Percentiles rank a stretch among this genome's conserved stretches.
Evolutionary conservation across 2,797 vertebrate species (phyloP).

Genomic region (Austrolebias charrua): DNA sequence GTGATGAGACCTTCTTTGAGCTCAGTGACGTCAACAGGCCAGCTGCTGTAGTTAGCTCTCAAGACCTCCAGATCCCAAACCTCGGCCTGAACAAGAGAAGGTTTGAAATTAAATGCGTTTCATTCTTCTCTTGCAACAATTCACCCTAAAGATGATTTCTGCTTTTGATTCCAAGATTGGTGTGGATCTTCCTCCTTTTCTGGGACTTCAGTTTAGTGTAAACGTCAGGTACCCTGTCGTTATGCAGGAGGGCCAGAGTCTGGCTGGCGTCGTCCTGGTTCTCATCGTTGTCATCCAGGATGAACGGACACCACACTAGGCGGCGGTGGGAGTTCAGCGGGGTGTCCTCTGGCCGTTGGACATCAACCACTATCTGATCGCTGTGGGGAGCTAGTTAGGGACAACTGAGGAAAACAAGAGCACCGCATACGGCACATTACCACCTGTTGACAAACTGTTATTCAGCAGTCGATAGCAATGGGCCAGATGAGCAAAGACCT

Average conservation of each 20-base stretch:
- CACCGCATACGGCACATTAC: no score
- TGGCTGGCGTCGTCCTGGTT: constrained; percentile 90
- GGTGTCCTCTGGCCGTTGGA: constrained; percentile 86
- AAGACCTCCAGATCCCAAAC: constrained; percentile 97
- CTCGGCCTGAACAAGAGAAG: constrained; percentile 83
- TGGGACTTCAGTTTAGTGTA: no score
- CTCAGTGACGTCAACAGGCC: constrained; percentile 87
- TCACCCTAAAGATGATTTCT: no score
- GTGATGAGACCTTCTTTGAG: constrained; percentile 94
- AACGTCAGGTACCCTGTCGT: constrained; percentile 85
- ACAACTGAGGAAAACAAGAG: constrained; percentile 12
- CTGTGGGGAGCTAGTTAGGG: constrained; percentile 81
- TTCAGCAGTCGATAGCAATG: no score
- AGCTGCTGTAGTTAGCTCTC: constrained; percentile 83
- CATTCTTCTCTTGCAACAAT: neutral
- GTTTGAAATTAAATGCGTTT: neutral
- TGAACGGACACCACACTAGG: constrained; percentile 98
- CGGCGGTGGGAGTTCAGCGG: constrained; percentile 88
- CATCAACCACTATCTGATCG: constrained; percentile 92
- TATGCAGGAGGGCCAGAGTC: constrained; percentile 91
- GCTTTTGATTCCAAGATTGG: neutral
- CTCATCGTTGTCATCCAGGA: constrained; percentile 93
- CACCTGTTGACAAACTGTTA: no score
- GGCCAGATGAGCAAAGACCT: no score
- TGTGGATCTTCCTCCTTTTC: neutral